Percentiles rank a stretch among this genome's conserved stretches.
phyloP scores from a whole-genome alignment of 2,888 invertebrate genomes.

The Tachina grossa region DNA sequence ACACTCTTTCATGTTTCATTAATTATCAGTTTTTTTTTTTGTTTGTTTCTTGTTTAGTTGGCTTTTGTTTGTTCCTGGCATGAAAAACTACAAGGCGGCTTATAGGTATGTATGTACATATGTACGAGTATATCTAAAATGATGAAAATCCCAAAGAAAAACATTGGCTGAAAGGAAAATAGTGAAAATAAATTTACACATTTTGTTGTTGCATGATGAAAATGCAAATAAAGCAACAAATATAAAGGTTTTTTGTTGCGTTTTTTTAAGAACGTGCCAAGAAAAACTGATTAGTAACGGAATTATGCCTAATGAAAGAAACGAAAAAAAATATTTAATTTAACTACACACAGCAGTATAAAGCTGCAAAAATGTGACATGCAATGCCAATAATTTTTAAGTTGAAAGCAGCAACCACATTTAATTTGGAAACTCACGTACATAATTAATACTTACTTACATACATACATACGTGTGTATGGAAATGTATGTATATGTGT shows the following conservation, averaged over 20 bases:
- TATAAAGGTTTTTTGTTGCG: conserved; percentile 20
- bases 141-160: conserved; percentile 46
- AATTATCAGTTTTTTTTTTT: conserved; percentile 53
- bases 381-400: conserved; percentile 57
- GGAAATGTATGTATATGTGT: too few relatives aligned
- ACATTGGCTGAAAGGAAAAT: conserved; percentile 24
- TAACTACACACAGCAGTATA: conserved; percentile 25
- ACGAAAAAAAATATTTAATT: conserved; percentile 27
- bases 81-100: conserved; percentile 18
- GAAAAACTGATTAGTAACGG: conserved; percentile 69
- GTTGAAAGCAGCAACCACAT: conserved; percentile 31
- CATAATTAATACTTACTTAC: background rate
- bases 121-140: background rate
- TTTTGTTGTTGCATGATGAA: conserved; percentile 51
- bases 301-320: conserved; percentile 64
- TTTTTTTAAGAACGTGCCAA: conserved; percentile 64
- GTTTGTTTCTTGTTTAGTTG: conserved; percentile 2
- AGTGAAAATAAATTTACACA: conserved; percentile 40
- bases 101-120: too few relatives aligned
- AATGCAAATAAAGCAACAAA: conserved; percentile 18
- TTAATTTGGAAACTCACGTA: background rate
- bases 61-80: conserved; percentile 38
- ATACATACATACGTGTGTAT: background rate
- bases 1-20: conserved; percentile 68
- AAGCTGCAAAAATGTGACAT: conserved; percentile 56